Conservation (phyloP, 2,113 vertebrate genomes). For the Morone saxatilis region DNA sequence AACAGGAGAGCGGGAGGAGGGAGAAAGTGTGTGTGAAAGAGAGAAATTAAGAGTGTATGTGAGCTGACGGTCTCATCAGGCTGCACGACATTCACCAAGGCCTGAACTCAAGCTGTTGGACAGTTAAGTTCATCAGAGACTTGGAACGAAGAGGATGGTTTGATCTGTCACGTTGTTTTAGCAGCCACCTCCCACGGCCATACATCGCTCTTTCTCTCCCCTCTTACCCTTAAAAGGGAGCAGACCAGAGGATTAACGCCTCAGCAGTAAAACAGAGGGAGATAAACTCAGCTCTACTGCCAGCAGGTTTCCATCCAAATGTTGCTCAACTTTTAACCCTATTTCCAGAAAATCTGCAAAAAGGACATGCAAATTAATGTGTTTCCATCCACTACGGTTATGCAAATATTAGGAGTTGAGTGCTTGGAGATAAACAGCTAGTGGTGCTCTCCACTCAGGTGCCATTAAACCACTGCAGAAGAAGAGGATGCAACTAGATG, state of each 20-base stretch:
- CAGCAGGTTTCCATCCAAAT: not conserved
- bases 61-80: constrained; percentile 20
- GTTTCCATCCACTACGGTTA: not conserved
- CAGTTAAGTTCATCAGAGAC: constrained; percentile 9
- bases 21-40: constrained; percentile 8
- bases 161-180: not conserved
- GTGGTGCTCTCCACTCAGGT: not conserved
- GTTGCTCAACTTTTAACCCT: not conserved
- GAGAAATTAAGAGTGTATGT: not conserved
- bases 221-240: not conserved
- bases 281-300: not conserved
- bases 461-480: not conserved
- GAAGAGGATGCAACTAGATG: not conserved
- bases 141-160: not conserved
- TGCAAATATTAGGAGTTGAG: not conserved
- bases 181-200: not conserved
- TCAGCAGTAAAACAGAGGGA: not conserved
- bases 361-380: not conserved
- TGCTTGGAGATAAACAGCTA: not conserved
- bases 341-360: not conserved
- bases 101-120: constrained; percentile 13
- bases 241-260: not conserved
- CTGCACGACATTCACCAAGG: constrained; percentile 13
- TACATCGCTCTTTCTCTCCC: not conserved
- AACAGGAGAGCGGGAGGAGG: constrained; percentile 38